Conservation (phyloP, 2,888 invertebrate genomes). For the Serrognathus titanus region DNA sequence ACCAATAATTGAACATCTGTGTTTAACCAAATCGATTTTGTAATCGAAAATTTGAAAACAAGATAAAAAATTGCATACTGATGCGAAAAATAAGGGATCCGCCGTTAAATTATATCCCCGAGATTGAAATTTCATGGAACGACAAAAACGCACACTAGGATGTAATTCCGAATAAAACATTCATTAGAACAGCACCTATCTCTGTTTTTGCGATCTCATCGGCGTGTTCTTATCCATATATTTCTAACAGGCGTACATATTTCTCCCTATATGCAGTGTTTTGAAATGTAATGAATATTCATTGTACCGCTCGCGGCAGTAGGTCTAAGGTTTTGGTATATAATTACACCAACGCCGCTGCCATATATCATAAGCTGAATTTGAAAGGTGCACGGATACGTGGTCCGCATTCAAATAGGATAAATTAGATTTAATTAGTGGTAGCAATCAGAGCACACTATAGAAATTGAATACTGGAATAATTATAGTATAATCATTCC, state of each 20-base stretch:
- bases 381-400: conserved; percentile 43
- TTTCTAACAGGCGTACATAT: conserved; percentile 28
- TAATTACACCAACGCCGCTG: conserved; percentile 41
- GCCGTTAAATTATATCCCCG: no score
- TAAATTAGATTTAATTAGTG: conserved; percentile 43
- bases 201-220: conserved; percentile 25
- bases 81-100: no score
- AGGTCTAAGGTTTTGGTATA: conserved; percentile 43
- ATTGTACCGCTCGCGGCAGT: conserved; percentile 41
- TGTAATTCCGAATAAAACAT: conserved; percentile 23
- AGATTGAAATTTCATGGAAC: background rate
- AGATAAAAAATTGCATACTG: no score
- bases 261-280: conserved; percentile 31
- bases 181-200: conserved; percentile 27
- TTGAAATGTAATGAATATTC: conserved; percentile 46
- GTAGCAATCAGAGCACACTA: conserved; percentile 26
- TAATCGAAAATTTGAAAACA: no score
- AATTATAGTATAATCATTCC: background rate
- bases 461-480: conserved; percentile 16
- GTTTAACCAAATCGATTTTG: no score
- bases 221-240: conserved; percentile 28
- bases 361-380: conserved; percentile 45
- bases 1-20: no score
- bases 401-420: conserved; percentile 39
- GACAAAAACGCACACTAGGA: background rate